Base-by-base conservation (phyloP, 2,797 vertebrate genomes). In the Decapterus maruadsi region DNA sequence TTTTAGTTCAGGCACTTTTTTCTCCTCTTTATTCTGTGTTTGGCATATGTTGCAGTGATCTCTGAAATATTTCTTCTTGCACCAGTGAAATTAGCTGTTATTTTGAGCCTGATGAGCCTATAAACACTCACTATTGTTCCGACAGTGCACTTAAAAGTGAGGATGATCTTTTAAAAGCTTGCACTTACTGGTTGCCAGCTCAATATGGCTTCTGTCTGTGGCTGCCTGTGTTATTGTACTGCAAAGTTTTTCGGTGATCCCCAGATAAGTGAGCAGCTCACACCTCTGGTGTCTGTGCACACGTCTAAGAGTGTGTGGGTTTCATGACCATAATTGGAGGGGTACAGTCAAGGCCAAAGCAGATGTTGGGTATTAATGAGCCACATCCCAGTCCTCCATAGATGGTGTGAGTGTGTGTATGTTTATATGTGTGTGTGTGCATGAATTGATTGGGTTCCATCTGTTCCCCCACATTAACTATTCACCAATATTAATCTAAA, bases 351-450 rank as follows among this genome's bases (percentile, higher is more conserved):
- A 75, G 66, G 64, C 70, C 84, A 82, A 85, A 85, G 79, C 90
- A 93, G 92, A 91, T 92, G 91, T 80, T 86, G 2, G 68, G 82
- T 81, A 78, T 82, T 93, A 92, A 93, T 93, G 90, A 92, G 78
- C 78, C 76, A 48, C 64, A 38, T 87, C 83, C 64, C 75, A 65
- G 38, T 34, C 31, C 75, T 84, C 50, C 60, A 66, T 81, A 71
- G 79, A 67, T 75, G 34, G 17, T 55, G 38, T 72, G 20, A 50
- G 26, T 74, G 40, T 50, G 34, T 31, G 3, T 51, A 9, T 26
- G 26, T 69, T 14, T 55, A 13, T 26, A 17, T 45, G 16, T 81
- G 60, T 34, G 60, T 34, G 13, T 22, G 50, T 74, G 20, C 55
- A 48, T 67, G 34, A 48, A 42, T 59, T 70, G 57, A 89, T 50